Conservation (phyloP, 2,888 invertebrate species). For the Erebia palarica region DNA sequence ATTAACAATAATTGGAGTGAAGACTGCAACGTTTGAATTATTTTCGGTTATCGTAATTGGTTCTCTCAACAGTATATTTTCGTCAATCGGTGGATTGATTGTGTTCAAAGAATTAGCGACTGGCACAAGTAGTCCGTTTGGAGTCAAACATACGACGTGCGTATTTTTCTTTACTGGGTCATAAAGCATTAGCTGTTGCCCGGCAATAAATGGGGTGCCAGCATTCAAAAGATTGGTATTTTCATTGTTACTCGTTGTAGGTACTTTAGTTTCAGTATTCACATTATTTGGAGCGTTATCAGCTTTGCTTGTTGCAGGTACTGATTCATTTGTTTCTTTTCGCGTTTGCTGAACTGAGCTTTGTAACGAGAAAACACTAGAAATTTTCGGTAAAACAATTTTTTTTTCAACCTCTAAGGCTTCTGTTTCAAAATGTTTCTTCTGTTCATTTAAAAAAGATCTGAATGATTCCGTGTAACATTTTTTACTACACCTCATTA, state of each 20-base stretch:
- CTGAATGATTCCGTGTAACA: constrained; percentile 4
- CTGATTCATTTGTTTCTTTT: neutral
- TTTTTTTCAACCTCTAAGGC: neutral
- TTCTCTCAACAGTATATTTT: neutral
- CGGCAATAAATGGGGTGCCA: neutral
- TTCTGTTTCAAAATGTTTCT: no score
- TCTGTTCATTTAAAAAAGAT: neutral
- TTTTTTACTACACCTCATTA: neutral
- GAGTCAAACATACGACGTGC: neutral
- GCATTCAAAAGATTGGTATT: neutral
- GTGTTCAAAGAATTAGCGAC: neutral
- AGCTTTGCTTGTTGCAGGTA: neutral
- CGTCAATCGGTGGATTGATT: neutral
- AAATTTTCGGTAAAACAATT: neutral
- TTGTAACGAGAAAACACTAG: constrained; percentile 9
- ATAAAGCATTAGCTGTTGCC: neutral
- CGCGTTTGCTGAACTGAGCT: neutral
- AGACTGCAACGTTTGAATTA: neutral
- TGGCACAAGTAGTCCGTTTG: neutral
- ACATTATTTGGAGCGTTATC: neutral
- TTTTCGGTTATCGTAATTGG: neutral
- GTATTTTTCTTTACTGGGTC: neutral
- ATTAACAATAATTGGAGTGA: neutral
- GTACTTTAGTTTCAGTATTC: neutral
- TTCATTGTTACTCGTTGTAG: neutral